A percentile compares a stretch with the other conserved stretches of the same genome.
Conservation (phyloP, 2,113 vertebrate species). For the Phyllostomus discolor region DNA sequence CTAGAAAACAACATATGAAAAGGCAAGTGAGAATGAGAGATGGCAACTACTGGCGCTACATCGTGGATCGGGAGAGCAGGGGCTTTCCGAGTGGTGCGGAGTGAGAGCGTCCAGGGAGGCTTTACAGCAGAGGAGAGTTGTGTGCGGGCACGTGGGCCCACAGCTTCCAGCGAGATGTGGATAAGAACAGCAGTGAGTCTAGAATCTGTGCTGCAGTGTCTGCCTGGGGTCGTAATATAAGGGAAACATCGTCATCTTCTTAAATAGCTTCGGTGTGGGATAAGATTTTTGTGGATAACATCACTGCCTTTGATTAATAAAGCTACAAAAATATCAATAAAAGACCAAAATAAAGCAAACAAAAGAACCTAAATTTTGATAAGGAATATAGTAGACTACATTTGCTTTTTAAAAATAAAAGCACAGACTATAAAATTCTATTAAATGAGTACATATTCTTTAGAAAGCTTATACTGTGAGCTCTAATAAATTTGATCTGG, state of each 20-base stretch:
- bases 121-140: not conserved
- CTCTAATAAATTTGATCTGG: slow-evolving; percentile 30
- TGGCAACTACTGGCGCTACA: not conserved
- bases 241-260: not conserved
- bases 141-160: not conserved
- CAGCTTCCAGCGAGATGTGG: not conserved
- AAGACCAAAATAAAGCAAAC: not conserved
- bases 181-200: not conserved
- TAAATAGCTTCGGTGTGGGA: not conserved
- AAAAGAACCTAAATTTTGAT: slow-evolving; percentile 6
- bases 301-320: not conserved
- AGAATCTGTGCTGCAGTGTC: not conserved
- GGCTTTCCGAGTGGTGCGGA: not conserved
- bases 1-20: not conserved
- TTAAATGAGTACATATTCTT: slow-evolving; percentile 1
- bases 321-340: slow-evolving; percentile 14
- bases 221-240: not conserved
- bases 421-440: slow-evolving; percentile 4
- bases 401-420: slow-evolving; percentile 51
- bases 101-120: not conserved
- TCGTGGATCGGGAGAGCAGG: not conserved
- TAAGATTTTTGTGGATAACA: not conserved
- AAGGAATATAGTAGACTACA: not conserved
- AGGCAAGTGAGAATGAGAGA: not conserved
- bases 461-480: not conserved